Percentiles rank a stretch among this genome's conserved stretches.
Conservation (phyloP, 2,113 vertebrate species). For the Nestor notabilis region DNA sequence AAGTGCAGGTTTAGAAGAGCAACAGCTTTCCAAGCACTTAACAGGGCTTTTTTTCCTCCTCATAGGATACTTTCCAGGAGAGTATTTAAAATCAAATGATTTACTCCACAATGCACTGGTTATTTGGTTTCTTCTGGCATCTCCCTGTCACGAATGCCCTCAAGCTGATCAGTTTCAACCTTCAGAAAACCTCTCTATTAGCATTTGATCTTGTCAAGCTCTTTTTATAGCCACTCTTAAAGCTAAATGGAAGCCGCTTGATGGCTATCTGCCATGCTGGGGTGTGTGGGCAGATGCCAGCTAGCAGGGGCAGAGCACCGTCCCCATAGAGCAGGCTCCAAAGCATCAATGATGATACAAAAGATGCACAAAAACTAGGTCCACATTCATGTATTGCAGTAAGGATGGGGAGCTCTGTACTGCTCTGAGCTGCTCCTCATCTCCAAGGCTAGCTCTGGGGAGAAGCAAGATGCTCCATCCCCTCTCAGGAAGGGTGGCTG, state of each 20-base stretch:
- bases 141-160: background rate
- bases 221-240: background rate
- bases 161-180: background rate
- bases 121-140: conserved; percentile 49
- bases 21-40: background rate
- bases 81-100: conserved; percentile 34
- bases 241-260: background rate
- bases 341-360: background rate
- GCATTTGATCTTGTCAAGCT: conserved; percentile 34
- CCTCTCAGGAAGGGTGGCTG: background rate
- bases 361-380: background rate
- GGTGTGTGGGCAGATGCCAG: background rate
- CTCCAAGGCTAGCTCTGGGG: background rate
- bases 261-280: background rate
- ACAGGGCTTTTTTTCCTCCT: background rate
- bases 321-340: background rate
- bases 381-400: background rate
- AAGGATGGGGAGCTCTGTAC: background rate
- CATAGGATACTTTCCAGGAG: background rate
- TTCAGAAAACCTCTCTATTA: conserved; percentile 50
- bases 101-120: background rate
- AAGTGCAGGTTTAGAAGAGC: background rate
- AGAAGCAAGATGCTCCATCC: background rate
- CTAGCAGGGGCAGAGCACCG: background rate
- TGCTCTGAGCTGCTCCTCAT: background rate